These are phyloP conservation scores for Ostrea edulis DNA, from an alignment of 1,140 invertebrate species.

Conservation along the genomic window DNA sequence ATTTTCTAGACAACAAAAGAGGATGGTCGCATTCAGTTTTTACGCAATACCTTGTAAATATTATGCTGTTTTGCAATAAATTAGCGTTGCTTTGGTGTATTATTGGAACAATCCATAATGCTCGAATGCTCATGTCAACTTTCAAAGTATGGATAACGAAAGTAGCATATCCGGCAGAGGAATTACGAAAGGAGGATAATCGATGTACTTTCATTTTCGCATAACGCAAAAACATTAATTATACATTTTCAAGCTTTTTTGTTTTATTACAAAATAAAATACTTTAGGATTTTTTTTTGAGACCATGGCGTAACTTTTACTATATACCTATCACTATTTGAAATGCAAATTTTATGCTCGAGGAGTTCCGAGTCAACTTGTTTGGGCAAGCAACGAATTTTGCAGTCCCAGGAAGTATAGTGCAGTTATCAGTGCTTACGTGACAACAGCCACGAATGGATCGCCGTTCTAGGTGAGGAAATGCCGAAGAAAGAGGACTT, in stretches of 20 bases:
- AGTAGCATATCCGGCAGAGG: background rate
- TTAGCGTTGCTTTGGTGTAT: background rate
- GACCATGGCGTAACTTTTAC: background rate
- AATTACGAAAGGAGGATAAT: background rate
- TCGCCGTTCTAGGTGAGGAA: constrained; percentile 4
- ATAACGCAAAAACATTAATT: background rate
- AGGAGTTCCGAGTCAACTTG: constrained; percentile 21
- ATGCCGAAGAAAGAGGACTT: constrained; percentile 45
- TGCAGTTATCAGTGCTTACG: constrained; percentile 35
- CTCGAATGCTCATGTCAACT: constrained; percentile 33
- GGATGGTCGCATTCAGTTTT: background rate
- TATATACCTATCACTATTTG: background rate
- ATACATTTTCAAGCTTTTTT: too few relatives aligned
- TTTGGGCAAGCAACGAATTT: constrained; percentile 36
- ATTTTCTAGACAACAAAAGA: background rate
- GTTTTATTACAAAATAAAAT: too few relatives aligned
- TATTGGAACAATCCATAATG: constrained; percentile 42
- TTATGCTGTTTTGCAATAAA: background rate
- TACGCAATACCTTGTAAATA: constrained; percentile 35
- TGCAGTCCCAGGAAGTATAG: constrained; percentile 21
- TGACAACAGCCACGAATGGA: constrained; percentile 18
- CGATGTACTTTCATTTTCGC: constrained; percentile 2
- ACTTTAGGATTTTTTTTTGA: too few relatives aligned
- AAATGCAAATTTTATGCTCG: background rate
- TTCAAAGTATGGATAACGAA: too few relatives aligned